Conservation (phyloP, 2,113 vertebrate genomes). For the Pluvianellus socialis region DNA sequence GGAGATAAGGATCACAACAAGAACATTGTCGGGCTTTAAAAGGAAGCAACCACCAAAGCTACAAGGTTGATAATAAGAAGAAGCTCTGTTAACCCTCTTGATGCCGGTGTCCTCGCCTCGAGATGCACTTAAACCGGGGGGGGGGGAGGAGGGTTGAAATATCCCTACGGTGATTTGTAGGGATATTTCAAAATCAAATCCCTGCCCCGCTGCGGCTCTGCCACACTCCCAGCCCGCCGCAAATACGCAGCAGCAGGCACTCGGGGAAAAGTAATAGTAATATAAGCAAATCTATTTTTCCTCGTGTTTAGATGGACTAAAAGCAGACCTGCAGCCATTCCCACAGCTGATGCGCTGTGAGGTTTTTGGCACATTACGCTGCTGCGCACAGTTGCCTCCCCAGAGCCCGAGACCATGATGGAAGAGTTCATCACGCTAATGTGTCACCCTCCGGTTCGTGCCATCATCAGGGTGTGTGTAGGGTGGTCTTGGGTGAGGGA, state of each 20-base stretch:
- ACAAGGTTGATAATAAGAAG: background rate
- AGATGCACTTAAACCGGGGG: background rate
- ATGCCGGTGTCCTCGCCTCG: background rate
- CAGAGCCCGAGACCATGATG: background rate
- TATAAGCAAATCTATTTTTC: background rate
- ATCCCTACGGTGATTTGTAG: no score
- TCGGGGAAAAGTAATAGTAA: rapidly evolving
- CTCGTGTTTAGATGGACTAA: background rate
- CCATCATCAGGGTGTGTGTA: no score
- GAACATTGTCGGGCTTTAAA: constrained; percentile 26
- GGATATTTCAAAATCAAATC: no score
- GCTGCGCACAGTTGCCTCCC: background rate
- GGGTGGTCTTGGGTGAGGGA: background rate
- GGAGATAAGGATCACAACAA: constrained; percentile 40
- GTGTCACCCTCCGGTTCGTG: rapidly evolving
- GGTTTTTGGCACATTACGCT: background rate
- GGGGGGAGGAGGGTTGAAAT: background rate
- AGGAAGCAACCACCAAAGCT: constrained; percentile 13
- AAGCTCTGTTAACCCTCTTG: background rate
- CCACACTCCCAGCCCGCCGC: rapidly evolving
- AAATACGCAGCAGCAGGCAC: background rate
- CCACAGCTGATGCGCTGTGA: background rate
- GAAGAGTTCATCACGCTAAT: background rate
- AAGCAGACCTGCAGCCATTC: background rate
- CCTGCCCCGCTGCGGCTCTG: background rate